These are phyloP conservation scores for Oncorhynchus keta DNA, from an alignment of 2,113 vertebrate species.

Conservation along the genomic window DNA sequence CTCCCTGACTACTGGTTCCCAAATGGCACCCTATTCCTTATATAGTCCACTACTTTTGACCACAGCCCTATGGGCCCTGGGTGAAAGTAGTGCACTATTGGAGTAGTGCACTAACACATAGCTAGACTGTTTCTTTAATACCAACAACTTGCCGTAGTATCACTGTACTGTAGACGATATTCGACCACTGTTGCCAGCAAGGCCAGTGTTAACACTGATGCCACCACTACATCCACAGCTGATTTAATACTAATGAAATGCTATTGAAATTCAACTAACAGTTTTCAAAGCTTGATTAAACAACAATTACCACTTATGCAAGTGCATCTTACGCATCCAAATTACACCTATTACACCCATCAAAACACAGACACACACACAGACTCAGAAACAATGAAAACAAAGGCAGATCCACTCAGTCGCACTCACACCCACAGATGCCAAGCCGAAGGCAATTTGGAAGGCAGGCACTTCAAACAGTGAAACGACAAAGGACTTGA, in stretches of 20 bases:
- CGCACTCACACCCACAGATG: constrained; percentile 1
- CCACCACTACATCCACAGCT: no score
- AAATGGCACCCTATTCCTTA: neutral
- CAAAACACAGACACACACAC: neutral
- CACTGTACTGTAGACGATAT: neutral
- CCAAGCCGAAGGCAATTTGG: neutral
- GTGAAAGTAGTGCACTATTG: neutral
- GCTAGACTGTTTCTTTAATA: no score
- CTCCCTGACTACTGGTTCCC: neutral
- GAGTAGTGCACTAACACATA: no score
- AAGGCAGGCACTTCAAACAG: neutral
- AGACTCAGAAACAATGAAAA: neutral
- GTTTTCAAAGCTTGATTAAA: neutral
- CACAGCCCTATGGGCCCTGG: no score
- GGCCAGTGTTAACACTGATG: neutral
- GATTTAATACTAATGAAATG: no score
- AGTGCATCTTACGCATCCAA: neutral
- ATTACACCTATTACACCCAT: neutral
- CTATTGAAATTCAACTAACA: no score
- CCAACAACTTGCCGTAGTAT: no score
- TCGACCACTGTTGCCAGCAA: neutral
- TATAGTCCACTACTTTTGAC: no score
- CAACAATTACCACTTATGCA: neutral
- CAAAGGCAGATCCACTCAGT: constrained; percentile 1
- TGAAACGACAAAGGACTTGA: neutral